Evolutionary conservation across 2,888 invertebrate species (phyloP).

Genomic region (Drosophila melanosoma): DNA sequence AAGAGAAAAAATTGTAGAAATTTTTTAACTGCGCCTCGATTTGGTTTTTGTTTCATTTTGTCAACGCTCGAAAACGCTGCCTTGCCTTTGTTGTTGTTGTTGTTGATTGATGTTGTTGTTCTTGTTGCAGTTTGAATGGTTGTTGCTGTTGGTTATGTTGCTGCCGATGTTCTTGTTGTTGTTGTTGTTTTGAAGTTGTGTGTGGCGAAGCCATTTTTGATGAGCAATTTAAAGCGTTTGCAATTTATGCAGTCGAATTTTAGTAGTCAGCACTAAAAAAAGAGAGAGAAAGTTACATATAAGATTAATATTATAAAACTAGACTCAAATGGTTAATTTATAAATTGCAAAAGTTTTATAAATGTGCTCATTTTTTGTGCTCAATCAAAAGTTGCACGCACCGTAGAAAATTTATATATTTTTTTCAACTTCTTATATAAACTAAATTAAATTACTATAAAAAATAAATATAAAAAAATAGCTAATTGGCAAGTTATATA

Average conservation of each 20-base stretch:
- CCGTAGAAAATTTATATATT: too few relatives aligned
- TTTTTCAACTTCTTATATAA: too few relatives aligned
- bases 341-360: not conserved
- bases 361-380: not conserved
- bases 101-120: conserved; percentile 20
- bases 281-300: not conserved
- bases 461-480: rapidly evolving
- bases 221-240: conserved; percentile 8
- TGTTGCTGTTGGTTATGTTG: conserved; percentile 25
- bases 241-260: conserved; percentile 27
- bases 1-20: conserved; percentile 30
- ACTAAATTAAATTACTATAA: not conserved
- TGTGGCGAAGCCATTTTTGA: conserved; percentile 61
- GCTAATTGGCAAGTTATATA: not conserved
- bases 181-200: conserved; percentile 16
- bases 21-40: conserved; percentile 43
- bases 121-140: conserved; percentile 13
- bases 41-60: conserved; percentile 65
- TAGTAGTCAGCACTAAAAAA: conserved; percentile 51
- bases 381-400: not conserved
- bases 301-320: not conserved
- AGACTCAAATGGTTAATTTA: not conserved
- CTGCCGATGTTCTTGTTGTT: conserved; percentile 16
- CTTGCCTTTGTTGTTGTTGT: conserved; percentile 35
- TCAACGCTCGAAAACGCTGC: conserved; percentile 52